A percentile compares a stretch with the other conserved stretches of the same genome.
Evolutionary conservation across 2,113 vertebrate species (phyloP).

Genomic region (Protobothrops flavoviridis): DNA sequence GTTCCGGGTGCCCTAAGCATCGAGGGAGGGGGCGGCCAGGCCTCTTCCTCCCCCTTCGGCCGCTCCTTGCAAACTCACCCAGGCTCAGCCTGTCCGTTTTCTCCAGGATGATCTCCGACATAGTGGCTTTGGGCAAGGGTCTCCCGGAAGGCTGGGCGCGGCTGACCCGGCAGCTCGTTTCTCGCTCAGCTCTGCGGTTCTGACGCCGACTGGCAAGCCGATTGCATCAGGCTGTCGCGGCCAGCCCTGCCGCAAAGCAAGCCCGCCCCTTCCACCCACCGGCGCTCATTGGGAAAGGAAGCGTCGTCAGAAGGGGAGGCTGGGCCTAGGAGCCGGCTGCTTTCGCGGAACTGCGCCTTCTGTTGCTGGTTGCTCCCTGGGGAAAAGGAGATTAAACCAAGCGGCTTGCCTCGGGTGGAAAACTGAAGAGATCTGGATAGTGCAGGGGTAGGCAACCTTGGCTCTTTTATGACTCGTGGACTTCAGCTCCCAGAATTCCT

Average conservation of each 20-base stretch:
- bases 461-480: no score
- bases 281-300: neutral
- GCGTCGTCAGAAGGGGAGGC: neutral
- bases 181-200: neutral
- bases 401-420: neutral
- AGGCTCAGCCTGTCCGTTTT: conserved; percentile 15
- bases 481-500: no score
- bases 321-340: neutral
- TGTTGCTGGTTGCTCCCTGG: neutral
- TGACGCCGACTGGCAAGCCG: neutral
- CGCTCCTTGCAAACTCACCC: conserved; percentile 27
- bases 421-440: neutral
- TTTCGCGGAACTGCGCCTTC: neutral
- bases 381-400: neutral
- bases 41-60: neutral
- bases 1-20: neutral
- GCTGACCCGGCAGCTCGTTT: neutral
- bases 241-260: neutral
- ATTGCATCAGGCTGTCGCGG: conserved; percentile 26
- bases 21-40: no score
- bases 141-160: neutral
- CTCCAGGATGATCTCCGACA: conserved; percentile 30
- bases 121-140: neutral
- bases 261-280: neutral
- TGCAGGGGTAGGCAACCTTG: no score